phyloP scores from a whole-genome alignment of 2,113 vertebrate species.

The Mustelus asterias region DNA sequence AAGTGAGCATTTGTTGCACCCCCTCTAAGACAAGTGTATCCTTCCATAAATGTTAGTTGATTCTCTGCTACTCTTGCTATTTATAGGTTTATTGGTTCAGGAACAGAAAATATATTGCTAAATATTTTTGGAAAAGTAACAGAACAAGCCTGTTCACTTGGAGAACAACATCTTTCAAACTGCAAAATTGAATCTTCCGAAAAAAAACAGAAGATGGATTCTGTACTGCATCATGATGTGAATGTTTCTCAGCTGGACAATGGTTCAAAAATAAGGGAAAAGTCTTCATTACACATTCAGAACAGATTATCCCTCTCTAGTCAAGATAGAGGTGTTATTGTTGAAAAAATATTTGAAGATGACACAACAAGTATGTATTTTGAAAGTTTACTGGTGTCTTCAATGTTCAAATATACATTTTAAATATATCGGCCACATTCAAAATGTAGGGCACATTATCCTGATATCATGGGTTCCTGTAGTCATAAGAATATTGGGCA shows the following conservation, averaged over 20 bases:
- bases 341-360: conserved; percentile 26
- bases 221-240: background rate
- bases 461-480: background rate
- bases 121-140: background rate
- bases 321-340: background rate
- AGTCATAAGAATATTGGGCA: background rate
- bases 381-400: background rate
- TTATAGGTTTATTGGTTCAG: background rate
- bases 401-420: background rate
- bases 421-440: background rate
- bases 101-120: background rate
- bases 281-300: background rate
- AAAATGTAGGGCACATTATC: background rate
- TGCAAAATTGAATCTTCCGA: background rate
- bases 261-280: background rate
- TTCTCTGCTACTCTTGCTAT: background rate
- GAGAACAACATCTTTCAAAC: background rate
- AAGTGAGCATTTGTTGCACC: background rate
- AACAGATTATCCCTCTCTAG: background rate
- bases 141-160: background rate
- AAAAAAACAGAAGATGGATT: conserved; percentile 14
- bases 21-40: background rate
- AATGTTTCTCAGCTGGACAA: background rate
- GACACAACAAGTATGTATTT: background rate
- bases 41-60: background rate